A percentile compares a stretch with the other conserved stretches of the same genome.
Evolutionary conservation across 2,888 invertebrate species (phyloP).

Genomic region (Pyrochroa serraticornis): DNA sequence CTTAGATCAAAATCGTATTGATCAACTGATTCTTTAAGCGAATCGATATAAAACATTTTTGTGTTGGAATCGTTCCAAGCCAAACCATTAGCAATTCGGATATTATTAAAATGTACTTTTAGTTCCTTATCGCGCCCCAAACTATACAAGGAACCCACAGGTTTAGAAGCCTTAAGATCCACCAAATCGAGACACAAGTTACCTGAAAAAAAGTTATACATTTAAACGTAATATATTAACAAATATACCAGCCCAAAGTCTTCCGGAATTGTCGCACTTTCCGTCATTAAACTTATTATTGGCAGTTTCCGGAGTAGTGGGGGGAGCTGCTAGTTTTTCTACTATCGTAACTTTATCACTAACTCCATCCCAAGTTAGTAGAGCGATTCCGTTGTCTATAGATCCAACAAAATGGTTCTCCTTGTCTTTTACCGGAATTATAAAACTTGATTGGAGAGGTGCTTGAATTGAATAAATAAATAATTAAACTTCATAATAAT

Average conservation of each 20-base stretch:
- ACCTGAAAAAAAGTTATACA: no score
- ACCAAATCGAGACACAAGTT: no score
- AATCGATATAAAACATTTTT: slow-evolving; percentile 77
- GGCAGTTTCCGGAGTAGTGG: slow-evolving; percentile 54
- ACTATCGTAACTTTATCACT: slow-evolving; percentile 59
- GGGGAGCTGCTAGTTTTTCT: slow-evolving; percentile 62
- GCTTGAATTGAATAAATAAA: not conserved
- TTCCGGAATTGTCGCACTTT: slow-evolving; percentile 73
- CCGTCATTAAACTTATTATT: slow-evolving; percentile 75
- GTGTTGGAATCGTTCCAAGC: slow-evolving; percentile 71
- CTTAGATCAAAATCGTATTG: no score
- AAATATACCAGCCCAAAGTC: slow-evolving; percentile 68
- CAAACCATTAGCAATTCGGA: slow-evolving; percentile 65
- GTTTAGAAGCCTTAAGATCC: not conserved
- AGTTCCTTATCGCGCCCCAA: slow-evolving; percentile 22
- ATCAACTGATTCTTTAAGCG: slow-evolving; percentile 48
- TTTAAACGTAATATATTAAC: no score
- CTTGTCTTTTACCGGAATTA: slow-evolving; percentile 67
- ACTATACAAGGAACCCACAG: slow-evolving; percentile 26
- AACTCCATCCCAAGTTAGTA: slow-evolving; percentile 69
- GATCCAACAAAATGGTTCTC: slow-evolving; percentile 67
- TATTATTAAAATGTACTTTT: slow-evolving; percentile 25
- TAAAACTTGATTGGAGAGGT: slow-evolving; percentile 55
- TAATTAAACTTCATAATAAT: slow-evolving; percentile 58
- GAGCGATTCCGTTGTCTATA: slow-evolving; percentile 61